Conservation (phyloP, 2,113 vertebrate genomes). For the Oreocharis arfaki region DNA sequence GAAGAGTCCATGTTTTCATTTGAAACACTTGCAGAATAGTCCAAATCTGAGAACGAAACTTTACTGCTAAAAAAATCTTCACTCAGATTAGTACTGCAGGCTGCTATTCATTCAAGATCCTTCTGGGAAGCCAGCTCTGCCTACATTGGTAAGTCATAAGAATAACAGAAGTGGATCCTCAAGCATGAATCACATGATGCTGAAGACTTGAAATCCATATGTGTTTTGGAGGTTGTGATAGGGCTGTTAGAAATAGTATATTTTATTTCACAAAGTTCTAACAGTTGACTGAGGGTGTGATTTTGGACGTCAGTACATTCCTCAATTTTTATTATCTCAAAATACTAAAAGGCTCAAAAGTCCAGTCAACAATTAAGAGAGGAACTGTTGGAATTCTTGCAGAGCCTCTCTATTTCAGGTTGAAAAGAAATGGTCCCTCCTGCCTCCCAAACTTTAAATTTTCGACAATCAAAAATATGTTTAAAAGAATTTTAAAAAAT, state of each 20-base stretch:
- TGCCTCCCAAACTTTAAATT: not conserved
- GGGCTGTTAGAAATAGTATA: not conserved
- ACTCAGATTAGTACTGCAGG: not conserved
- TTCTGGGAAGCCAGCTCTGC: not conserved
- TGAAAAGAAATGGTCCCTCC: not conserved
- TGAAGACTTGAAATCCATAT: not conserved
- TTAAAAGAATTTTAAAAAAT: not conserved
- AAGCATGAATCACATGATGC: not conserved
- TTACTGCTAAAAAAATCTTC: not conserved
- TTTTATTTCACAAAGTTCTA: not conserved
- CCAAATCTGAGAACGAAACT: not conserved
- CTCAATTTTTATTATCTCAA: not conserved
- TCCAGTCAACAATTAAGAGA: not conserved
- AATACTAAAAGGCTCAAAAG: not conserved
- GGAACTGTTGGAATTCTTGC: not conserved
- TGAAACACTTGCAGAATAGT: not conserved
- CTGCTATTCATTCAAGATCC: not conserved
- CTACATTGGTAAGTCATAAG: not conserved
- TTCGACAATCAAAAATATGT: not conserved
- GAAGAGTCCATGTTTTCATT: not conserved
- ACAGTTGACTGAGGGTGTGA: not conserved
- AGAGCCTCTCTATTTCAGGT: not conserved
- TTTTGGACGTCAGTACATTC: not conserved
- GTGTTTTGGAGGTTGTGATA: not conserved
- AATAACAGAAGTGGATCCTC: not conserved